Conservation (phyloP, 1,140 invertebrate genomes). For the Cecropterus lyciades region DNA sequence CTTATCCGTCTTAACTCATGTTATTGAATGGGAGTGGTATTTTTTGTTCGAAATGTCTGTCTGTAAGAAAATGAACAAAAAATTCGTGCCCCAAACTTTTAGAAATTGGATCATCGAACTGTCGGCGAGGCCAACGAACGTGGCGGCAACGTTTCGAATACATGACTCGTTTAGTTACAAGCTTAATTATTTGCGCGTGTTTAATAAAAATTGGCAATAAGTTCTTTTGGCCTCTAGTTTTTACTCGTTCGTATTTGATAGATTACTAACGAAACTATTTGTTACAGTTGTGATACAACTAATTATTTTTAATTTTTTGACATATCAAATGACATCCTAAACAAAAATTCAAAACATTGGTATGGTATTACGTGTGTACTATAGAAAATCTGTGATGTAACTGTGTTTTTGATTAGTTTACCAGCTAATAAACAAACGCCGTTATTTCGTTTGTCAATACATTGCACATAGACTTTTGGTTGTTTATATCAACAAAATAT, state of each 20-base stretch:
- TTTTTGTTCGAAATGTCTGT: slow-evolving; percentile 63
- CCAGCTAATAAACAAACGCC: background rate
- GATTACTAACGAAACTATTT: too few relatives aligned
- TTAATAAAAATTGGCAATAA: background rate
- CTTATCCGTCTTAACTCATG: slow-evolving; percentile 38
- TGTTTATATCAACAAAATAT: background rate
- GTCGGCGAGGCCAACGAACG: slow-evolving; percentile 71
- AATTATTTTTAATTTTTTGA: background rate
- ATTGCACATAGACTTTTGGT: background rate
- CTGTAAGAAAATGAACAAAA: slow-evolving; percentile 68
- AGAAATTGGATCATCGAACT: slow-evolving; percentile 80
- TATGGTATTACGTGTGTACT: background rate
- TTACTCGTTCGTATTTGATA: too few relatives aligned
- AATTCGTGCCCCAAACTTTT: slow-evolving; percentile 60
- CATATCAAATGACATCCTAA: background rate
- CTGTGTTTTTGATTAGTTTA: background rate
- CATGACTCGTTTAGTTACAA: slow-evolving; percentile 50
- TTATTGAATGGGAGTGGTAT: slow-evolving; percentile 58
- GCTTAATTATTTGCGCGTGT: slow-evolving; percentile 39
- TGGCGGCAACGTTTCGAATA: slow-evolving; percentile 50
- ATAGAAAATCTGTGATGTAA: background rate
- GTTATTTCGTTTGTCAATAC: background rate
- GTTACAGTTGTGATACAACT: background rate
- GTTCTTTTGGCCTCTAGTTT: background rate
- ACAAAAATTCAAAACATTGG: background rate